phyloP scores from a whole-genome alignment of 2,888 invertebrate genomes.

The Scrobipalpa costella region DNA sequence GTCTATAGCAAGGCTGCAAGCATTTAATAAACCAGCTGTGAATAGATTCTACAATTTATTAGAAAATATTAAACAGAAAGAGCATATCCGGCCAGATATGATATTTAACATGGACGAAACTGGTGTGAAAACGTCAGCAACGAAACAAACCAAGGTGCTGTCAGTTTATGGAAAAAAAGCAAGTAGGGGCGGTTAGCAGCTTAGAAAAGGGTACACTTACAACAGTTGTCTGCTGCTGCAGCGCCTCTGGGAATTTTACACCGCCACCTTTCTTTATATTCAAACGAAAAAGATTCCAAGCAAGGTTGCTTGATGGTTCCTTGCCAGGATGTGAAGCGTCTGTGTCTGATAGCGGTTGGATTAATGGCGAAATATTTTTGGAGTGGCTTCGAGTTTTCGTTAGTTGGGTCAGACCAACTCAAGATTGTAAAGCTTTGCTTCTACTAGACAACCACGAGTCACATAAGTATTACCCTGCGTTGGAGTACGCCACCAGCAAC shows the following conservation, averaged over 20 bases:
- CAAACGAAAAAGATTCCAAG: conserved; percentile 27
- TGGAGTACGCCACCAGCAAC: conserved; percentile 31
- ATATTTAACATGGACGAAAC: conserved; percentile 29
- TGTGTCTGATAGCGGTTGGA: conserved; percentile 36
- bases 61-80: conserved; percentile 20
- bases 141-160: conserved; percentile 17
- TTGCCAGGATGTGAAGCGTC: conserved; percentile 35
- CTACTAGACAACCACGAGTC: conserved; percentile 32
- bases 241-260: conserved; percentile 36
- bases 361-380: conserved; percentile 34
- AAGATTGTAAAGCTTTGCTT: conserved; percentile 25
- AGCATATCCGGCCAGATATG: conserved; percentile 15
- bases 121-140: conserved; percentile 6
- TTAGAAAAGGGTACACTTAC: conserved; percentile 9
- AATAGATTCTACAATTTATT: conserved; percentile 25
- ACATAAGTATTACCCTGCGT: conserved; percentile 28
- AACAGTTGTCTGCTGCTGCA: conserved; percentile 30
- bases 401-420: conserved; percentile 23
- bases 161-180: conserved; percentile 15
- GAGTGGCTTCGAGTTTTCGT: conserved; percentile 35
- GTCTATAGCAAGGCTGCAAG: conserved; percentile 27
- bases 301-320: conserved; percentile 38
- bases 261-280: conserved; percentile 31
- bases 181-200: conserved; percentile 18
- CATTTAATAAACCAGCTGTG: conserved; percentile 27